Conservation (phyloP, 2,888 invertebrate genomes). For the Parelbella ahira region DNA sequence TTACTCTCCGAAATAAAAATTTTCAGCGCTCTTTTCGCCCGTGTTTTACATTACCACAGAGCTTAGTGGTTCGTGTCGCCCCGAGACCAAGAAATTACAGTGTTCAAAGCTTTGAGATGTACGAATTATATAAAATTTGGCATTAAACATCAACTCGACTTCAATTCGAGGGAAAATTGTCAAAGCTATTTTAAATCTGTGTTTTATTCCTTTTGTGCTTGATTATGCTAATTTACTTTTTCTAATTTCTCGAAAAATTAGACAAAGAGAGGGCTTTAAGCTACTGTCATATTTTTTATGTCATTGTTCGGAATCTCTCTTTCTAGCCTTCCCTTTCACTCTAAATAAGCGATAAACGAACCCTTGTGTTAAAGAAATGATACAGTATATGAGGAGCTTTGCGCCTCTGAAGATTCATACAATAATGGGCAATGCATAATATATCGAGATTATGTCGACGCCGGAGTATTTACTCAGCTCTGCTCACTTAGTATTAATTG, state of each 20-base stretch:
- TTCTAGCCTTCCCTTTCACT: too few species aligned
- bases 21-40: constrained; percentile 4
- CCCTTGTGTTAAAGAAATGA: too few species aligned
- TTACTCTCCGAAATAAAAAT: constrained; percentile 17
- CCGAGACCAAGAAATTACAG: constrained; percentile 18
- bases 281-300: too few species aligned
- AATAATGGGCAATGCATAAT: constrained; percentile 30
- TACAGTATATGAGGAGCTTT: constrained; percentile 2
- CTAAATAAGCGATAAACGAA: too few species aligned
- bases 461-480: constrained; percentile 16
- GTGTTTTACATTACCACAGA: constrained; percentile 16
- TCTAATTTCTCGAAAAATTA: neutral
- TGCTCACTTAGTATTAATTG: constrained; percentile 30
- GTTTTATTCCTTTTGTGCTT: constrained; percentile 1
- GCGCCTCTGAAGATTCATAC: constrained; percentile 23
- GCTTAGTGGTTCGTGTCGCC: constrained; percentile 8
- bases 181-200: constrained; percentile 4
- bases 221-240: neutral
- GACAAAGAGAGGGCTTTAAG: too few species aligned
- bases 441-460: constrained; percentile 24
- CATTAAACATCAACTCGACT: constrained; percentile 15
- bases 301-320: too few species aligned
- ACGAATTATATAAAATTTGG: constrained; percentile 19
- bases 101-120: constrained; percentile 15
- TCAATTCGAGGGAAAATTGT: constrained; percentile 10